Base-by-base conservation (phyloP, 2,113 vertebrate species). In the Seriola dumerili region DNA sequence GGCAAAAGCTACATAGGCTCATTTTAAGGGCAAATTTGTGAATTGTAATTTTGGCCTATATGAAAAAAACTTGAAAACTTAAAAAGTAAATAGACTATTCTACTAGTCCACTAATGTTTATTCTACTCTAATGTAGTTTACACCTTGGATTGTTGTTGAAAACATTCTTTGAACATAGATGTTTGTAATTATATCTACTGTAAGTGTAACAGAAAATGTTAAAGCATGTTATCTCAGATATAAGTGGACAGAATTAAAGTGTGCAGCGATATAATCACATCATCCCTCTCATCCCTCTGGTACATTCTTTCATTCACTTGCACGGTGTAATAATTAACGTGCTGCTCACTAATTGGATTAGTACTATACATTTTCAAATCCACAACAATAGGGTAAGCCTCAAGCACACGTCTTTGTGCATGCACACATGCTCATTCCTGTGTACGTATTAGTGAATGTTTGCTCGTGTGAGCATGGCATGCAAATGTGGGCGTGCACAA, bases 271-370 rank as follows among this genome's bases (percentile, higher is more conserved):
- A 42, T 52, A 69, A 67, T 86, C 67, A 63, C 32, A 40, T n/a
- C 10, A 16, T 6, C 34, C 16, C 6, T 0, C 23, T 36, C 11
- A 70, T 62, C 32, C 73, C 55, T 74, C 34, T 40, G 32, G 19
- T 13, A 34, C 44, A 72, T 80, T 80, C 52, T 71, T 61, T 76
- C 65, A 83, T 85, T 83, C 62, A 66, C 65, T 66, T 54, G 7
- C 65, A 44, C 42, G 29, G 19, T 62, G 48, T 17, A 59, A 54
- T 82, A 83, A 85, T 80, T 50, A 71, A 62, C 61, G 80, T 85
- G 76, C 82, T 71, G 77, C 85, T 70, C 52, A 73, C 78, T 88
- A 91, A 91, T 71, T 89, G 89, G 88, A 93, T 92, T 90, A 92
- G 50, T 32, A 42, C 68, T 76, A 77, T 76, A 80, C 57, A 83